Evolutionary conservation across 1,140 invertebrate genomes (phyloP).

Genomic region (Eufriesea mexicana): DNA sequence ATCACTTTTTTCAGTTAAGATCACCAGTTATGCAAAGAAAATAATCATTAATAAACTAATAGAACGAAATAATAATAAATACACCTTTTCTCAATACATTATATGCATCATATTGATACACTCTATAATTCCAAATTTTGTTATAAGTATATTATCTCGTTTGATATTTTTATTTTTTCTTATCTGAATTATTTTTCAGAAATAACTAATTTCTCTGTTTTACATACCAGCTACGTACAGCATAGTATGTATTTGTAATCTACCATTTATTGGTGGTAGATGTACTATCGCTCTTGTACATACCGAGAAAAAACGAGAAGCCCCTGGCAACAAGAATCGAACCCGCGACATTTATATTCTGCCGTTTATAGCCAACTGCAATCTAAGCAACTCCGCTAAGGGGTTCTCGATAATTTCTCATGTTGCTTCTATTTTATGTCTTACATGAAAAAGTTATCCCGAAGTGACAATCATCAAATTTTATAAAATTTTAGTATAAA

Average conservation of each 20-base stretch:
- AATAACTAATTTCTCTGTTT: conserved; percentile 1
- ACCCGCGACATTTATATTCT: not conserved
- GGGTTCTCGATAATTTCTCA: not conserved
- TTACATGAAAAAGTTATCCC: not conserved
- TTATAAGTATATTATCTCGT: conserved; percentile 28
- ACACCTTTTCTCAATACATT: not conserved
- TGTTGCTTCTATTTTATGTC: not conserved
- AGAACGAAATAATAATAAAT: not conserved
- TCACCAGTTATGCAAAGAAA: not conserved
- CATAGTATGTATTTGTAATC: conserved; percentile 16
- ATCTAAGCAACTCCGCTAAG: not conserved
- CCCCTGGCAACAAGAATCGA: not conserved
- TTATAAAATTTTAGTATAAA: not conserved
- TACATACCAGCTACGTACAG: conserved; percentile 1
- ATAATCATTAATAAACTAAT: conserved; percentile 1
- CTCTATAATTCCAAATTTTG: conserved; percentile 28
- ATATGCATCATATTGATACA: conserved; percentile 42
- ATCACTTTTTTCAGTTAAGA: not conserved
- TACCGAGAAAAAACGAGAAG: not conserved
- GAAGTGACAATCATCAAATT: not conserved
- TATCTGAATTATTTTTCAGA: not conserved
- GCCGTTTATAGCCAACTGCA: not conserved
- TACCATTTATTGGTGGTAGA: conserved; percentile 15
- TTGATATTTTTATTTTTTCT: not conserved
- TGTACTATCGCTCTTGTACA: conserved; percentile 7